Base-by-base conservation (phyloP, 2,113 vertebrate species). In the Rhabdornis inornatus region DNA sequence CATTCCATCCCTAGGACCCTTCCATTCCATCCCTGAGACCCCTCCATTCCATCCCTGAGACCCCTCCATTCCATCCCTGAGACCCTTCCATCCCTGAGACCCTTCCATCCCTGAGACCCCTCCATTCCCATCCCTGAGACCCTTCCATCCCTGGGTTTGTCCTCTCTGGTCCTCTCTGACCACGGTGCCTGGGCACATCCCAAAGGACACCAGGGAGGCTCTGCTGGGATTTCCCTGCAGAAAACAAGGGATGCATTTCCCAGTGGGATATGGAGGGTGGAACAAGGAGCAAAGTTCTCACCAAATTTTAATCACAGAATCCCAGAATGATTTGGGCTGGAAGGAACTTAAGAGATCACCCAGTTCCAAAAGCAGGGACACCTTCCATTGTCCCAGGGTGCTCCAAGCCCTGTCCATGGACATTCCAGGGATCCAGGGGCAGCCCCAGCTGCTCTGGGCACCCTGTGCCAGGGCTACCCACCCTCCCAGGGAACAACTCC, bases 201-300 rank as follows among this genome's bases (percentile, higher is more conserved):
- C 59, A 47, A 44, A 7, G 0, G 6, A 6, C 5, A 47, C n/a
- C 13, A 7, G 37, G 57, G 27, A 12, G 27, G 66, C 45, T 13
- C 40, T 7, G 37, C 76, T 45, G 60, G 55, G 24, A 33, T 47
- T n/a, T 8, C 59, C 78, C 52, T 14, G 13, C 11, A 22, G n/a
- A 12, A 16, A 37, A 66, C 9, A 9, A 60, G 65, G 75, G 37
- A n/a, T 0, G 0, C 15, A 30, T 70, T 31, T 64, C 82, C 55
- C 52, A 9, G 9, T 37, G 3, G 15, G 35, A 10, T 1, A 0
- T 1, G 31, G 60, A 52, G 9, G 7, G 5, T 23, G 33, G 47
- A 56, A 49, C 11, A 63, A 90, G 40, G 2, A 63, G 15, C 37
- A 24, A 68, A 66, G 17, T 21, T 83, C 33, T 74, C 50, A 17